phyloP scores from a whole-genome alignment of 2,797 vertebrate genomes.

The Coregonus sp. region DNA sequence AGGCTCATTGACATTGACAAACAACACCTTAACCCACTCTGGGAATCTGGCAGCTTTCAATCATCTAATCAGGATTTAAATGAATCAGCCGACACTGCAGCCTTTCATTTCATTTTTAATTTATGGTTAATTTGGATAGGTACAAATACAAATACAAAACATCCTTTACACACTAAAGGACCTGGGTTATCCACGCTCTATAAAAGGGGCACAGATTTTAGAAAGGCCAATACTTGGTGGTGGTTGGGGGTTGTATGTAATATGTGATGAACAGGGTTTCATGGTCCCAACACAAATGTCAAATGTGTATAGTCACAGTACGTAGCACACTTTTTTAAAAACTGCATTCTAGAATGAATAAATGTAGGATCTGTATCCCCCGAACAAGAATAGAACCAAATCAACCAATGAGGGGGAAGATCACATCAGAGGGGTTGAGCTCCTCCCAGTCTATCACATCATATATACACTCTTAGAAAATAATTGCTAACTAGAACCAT shows the following conservation, averaged over 20 bases:
- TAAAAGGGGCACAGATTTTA: background rate
- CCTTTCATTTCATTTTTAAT: background rate
- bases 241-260: too few species aligned
- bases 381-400: background rate
- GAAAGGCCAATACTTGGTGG: background rate
- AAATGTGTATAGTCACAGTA: too few species aligned
- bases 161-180: background rate
- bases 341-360: too few species aligned
- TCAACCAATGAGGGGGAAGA: background rate
- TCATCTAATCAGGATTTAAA: conserved; percentile 63
- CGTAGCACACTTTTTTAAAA: too few species aligned
- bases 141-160: background rate
- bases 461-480: too few species aligned
- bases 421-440: background rate
- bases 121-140: background rate
- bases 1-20: conserved; percentile 39
- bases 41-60: conserved; percentile 56
- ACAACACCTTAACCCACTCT: conserved; percentile 42
- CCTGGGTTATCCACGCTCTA: background rate
- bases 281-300: too few species aligned
- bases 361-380: too few species aligned
- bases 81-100: conserved; percentile 39
- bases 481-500: too few species aligned
- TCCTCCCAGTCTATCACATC: conserved; percentile 23
- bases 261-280: too few species aligned